phyloP scores from a whole-genome alignment of 2,797 vertebrate species.

The Xerus rutilus region DNA sequence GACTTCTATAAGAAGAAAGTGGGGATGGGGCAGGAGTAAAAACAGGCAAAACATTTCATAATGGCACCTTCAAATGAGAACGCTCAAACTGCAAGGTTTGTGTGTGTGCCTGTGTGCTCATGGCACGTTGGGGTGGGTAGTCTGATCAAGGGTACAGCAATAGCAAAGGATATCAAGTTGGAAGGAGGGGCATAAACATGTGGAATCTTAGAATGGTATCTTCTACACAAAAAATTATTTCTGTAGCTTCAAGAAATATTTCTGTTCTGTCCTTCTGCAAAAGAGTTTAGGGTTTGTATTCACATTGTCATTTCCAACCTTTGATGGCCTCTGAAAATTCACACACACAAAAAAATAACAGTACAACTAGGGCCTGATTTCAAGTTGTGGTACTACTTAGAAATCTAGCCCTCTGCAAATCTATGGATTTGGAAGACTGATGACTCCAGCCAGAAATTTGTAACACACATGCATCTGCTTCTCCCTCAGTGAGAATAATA shows the following conservation, averaged over 20 bases:
- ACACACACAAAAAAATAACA: neutral
- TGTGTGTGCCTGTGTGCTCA: fast-evolving
- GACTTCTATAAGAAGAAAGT: neutral
- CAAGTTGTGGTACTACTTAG: neutral
- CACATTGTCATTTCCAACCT: neutral
- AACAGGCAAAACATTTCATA: neutral
- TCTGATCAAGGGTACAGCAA: neutral
- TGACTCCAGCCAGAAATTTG: neutral
- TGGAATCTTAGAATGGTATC: neutral
- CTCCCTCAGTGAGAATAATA: neutral
- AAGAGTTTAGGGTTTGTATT: neutral
- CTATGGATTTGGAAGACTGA: neutral
- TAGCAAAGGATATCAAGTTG: neutral
- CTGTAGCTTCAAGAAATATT: neutral
- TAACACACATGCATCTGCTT: neutral
- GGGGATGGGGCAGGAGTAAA: neutral
- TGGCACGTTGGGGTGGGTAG: no score
- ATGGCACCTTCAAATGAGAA: neutral
- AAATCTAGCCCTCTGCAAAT: neutral
- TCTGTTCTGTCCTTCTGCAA: neutral
- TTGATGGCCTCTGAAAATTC: constrained; percentile 14
- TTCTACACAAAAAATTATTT: neutral
- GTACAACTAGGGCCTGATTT: neutral
- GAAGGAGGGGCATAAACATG: neutral
- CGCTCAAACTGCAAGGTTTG: neutral